Evolutionary conservation across 1,140 invertebrate genomes (phyloP).

Genomic region (Oedothorax gibbosus): DNA sequence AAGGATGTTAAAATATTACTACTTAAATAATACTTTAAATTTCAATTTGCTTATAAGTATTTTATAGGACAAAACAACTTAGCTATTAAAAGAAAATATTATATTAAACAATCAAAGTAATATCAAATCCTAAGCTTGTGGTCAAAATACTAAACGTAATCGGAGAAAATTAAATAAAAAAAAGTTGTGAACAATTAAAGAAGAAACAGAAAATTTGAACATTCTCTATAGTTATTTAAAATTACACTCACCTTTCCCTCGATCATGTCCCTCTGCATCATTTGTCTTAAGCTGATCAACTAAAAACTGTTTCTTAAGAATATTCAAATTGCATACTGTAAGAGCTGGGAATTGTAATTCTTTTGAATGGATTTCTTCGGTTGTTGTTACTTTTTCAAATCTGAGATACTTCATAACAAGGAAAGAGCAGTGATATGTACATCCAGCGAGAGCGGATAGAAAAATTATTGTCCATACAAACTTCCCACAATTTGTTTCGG

Average conservation of each 20-base stretch:
- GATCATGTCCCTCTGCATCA: slow-evolving; percentile 1
- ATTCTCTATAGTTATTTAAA: background rate
- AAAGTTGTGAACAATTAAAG: no score
- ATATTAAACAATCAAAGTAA: no score
- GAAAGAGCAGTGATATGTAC: slow-evolving; percentile 57
- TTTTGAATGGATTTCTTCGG: slow-evolving; percentile 62
- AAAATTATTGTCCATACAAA: slow-evolving; percentile 49
- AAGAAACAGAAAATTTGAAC: no score
- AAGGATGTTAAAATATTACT: no score
- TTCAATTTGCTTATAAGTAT: no score
- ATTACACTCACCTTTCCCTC: slow-evolving; percentile 19
- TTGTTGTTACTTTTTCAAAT: slow-evolving; percentile 59
- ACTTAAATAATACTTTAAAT: no score
- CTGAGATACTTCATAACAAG: slow-evolving; percentile 52
- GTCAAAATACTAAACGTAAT: no score
- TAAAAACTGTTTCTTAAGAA: slow-evolving; percentile 56
- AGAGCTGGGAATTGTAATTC: slow-evolving; percentile 62
- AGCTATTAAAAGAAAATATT: no score
- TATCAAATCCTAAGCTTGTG: no score
- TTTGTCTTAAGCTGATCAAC: slow-evolving; percentile 49
- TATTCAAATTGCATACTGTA: slow-evolving; percentile 62
- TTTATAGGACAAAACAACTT: no score
- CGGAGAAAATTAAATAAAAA: no score
- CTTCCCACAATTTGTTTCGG: slow-evolving; percentile 30
- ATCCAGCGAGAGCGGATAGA: slow-evolving; percentile 44